These are phyloP conservation scores for Enteromius argenteus DNA, from an alignment of 2,797 vertebrate species.

Conservation along the genomic window DNA sequence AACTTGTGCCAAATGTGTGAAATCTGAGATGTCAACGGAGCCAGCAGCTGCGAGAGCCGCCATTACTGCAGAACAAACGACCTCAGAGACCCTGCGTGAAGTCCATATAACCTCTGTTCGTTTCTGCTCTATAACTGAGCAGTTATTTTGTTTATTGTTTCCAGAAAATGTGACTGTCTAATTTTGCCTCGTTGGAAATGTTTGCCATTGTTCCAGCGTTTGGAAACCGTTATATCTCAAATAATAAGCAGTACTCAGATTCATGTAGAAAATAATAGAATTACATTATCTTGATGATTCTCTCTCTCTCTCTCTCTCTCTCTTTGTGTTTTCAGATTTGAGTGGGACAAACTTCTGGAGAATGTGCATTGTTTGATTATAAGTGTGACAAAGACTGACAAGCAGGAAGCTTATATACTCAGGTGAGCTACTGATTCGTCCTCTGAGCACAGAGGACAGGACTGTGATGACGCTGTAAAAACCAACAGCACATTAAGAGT, in stretches of 20 bases:
- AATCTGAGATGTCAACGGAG: not conserved
- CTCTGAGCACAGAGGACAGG: not conserved
- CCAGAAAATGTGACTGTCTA: not conserved
- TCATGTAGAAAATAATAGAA: not conserved
- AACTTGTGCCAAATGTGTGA: not conserved
- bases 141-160: not conserved
- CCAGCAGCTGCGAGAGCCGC: not conserved
- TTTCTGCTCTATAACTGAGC: not conserved
- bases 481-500: not conserved
- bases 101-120: not conserved
- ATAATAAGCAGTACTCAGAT: not conserved
- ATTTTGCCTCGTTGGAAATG: not conserved
- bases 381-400: slow-evolving; percentile 99
- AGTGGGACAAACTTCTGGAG: slow-evolving; percentile 99
- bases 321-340: slow-evolving; percentile 84
- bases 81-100: not conserved
- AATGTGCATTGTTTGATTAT: slow-evolving; percentile 99
- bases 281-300: not conserved
- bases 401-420: slow-evolving; percentile 99
- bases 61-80: not conserved
- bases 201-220: not conserved
- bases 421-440: slow-evolving; percentile 82
- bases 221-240: not conserved
- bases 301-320: not conserved
- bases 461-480: not conserved